Evolutionary conservation across 1,140 invertebrate species (phyloP), one percentile per base, ranked within the genome.

Genomic region (Rhagoletis zephyria): DNA sequence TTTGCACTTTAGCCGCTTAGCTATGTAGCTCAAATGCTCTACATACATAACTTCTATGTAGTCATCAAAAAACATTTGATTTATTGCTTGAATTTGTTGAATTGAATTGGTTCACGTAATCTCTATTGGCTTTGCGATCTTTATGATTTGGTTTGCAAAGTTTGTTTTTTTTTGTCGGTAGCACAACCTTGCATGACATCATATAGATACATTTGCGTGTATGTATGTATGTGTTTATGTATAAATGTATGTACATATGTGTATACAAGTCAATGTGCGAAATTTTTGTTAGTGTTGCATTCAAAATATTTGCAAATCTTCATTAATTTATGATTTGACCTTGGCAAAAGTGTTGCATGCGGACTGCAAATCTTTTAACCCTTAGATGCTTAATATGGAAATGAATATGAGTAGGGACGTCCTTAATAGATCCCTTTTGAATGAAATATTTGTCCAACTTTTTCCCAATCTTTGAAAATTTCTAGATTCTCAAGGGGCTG

Each of bases 41-140:
- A 2, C 30, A 30, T 30, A 30, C 30, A 56, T 56, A 56, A 56
- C 51, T 56, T 67, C 40, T 67, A 10, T 30, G 40, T 30, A 16
- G 70, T 30, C 70, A 74, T 16, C 42, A 74, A 6, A 48, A 81
- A 81, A 56, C 48, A 56, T 56, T 30, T 81, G 74, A 81, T 81
- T 81, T 81, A 81, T 81, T 81, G 74, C n/a, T 19, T 30, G 9
- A 56, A 81, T 81, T 56, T 16, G 16, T n/a, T 81, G 4, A 56
- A 7, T 30, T 30, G 2, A 3, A 51, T 59, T 81, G 4, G 19
- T 2, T 56, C n/a, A 7, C 12, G 56, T 59, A 70, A 45, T 45
- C 67, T 67, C 40, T 19, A 14, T 74, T 74, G 40, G 42, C 64
- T 4, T 30, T 67, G 30, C 64, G n/a, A 30, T 67, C 64, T 19